phyloP scores from a whole-genome alignment of 2,113 vertebrate genomes.

The Egretta garzetta region DNA sequence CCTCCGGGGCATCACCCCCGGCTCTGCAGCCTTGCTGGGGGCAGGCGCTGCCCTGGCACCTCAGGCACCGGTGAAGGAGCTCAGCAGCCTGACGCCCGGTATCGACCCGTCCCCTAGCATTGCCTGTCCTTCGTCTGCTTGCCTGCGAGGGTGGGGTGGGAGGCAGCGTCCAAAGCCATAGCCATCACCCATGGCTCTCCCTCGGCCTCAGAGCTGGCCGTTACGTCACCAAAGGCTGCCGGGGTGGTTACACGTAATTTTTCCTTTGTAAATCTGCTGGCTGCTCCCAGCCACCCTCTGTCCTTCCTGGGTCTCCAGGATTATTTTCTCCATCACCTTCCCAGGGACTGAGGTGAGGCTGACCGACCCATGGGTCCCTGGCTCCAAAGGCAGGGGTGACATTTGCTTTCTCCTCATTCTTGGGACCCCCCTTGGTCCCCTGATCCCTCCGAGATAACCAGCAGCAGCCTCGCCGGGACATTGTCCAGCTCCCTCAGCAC shows the following conservation, averaged over 20 bases:
- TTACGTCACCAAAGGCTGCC: background rate
- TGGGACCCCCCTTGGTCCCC: accelerated
- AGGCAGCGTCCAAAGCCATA: background rate
- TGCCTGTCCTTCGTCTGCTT: background rate
- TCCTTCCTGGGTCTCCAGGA: background rate
- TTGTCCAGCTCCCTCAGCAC: background rate
- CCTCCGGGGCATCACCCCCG: background rate
- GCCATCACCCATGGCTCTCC: background rate
- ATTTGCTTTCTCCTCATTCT: background rate
- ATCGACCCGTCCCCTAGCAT: background rate
- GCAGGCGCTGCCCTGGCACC: background rate
- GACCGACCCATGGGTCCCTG: background rate
- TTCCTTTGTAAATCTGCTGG: background rate
- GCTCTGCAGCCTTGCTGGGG: background rate
- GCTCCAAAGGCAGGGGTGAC: no score
- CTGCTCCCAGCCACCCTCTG: background rate
- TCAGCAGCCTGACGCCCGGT: background rate
- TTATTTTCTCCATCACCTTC: background rate
- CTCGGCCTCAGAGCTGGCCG: accelerated
- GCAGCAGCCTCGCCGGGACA: background rate
- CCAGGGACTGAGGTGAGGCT: background rate
- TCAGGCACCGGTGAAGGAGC: background rate
- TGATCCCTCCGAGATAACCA: background rate
- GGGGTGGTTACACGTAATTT: background rate
- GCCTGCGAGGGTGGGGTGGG: background rate